phyloP scores from a whole-genome alignment of 2,888 invertebrate genomes.

The Calliscelio sp. region DNA sequence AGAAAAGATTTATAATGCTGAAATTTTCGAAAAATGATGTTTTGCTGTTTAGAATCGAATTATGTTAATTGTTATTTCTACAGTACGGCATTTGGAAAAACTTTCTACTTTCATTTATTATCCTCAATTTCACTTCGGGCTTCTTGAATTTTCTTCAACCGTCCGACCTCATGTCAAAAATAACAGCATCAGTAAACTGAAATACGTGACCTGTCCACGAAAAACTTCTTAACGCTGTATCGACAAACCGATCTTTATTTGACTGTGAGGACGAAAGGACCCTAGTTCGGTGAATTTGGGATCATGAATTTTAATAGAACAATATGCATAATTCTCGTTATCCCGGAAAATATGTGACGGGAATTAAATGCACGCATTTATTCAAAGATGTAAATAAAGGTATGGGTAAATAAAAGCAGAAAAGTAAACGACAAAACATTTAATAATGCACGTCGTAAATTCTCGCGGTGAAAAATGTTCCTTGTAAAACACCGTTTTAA shows the following conservation, averaged over 20 bases:
- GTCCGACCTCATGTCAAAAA: conserved; percentile 45
- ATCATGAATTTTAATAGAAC: conserved; percentile 7
- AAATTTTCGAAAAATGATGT: too few relatives aligned
- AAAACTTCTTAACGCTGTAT: conserved; percentile 42
- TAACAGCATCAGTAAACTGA: conserved; percentile 53
- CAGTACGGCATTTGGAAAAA: too few relatives aligned
- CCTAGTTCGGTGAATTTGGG: background rate
- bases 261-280: background rate
- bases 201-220: conserved; percentile 58
- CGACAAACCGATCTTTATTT: conserved; percentile 38
- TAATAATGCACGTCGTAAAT: conserved; percentile 25
- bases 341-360: background rate
- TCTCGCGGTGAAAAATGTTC: conserved; percentile 31
- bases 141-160: conserved; percentile 39
- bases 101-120: conserved; percentile 19
- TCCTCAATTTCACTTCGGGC: conserved; percentile 37
- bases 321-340: background rate
- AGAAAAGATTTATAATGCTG: too few relatives aligned
- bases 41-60: too few relatives aligned
- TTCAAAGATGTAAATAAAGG: background rate
- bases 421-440: conserved; percentile 8
- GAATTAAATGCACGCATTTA: background rate
- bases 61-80: too few relatives aligned
- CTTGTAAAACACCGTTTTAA: conserved; percentile 41
- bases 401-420: conserved; percentile 8